These are phyloP conservation scores for Yasuhikotakia modesta DNA, from an alignment of 2,797 vertebrate genomes.

Conservation along the genomic window DNA sequence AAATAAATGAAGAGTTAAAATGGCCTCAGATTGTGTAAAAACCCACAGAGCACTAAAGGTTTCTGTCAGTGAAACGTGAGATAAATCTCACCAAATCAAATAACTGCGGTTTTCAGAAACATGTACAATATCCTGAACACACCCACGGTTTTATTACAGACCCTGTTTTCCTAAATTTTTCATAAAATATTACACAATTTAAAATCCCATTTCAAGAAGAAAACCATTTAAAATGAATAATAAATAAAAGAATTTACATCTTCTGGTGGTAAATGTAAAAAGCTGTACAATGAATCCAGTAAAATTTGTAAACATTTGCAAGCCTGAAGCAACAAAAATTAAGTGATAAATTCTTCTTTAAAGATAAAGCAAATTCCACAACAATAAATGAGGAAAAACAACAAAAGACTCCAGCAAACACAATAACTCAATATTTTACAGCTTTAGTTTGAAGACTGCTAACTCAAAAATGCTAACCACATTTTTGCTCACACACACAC, in stretches of 20 bases:
- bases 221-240: too few relatives aligned
- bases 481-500: too few relatives aligned
- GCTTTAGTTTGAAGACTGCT: neutral
- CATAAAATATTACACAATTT: neutral
- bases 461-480: neutral
- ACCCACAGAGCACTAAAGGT: constrained; percentile 22
- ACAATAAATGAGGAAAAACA: constrained; percentile 1
- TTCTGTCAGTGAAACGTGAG: constrained; percentile 47
- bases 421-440: constrained; percentile 18
- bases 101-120: constrained; percentile 18
- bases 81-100: neutral
- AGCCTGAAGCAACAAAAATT: neutral
- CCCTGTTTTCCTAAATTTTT: constrained; percentile 37
- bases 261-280: too few relatives aligned
- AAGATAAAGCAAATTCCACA: neutral
- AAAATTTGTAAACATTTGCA: neutral
- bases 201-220: too few relatives aligned
- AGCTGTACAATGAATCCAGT: too few relatives aligned
- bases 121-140: constrained; percentile 18
- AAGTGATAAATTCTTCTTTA: neutral
- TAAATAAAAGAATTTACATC: neutral
- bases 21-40: constrained; percentile 45
- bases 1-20: constrained; percentile 63
- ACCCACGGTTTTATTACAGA: constrained; percentile 34
- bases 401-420: neutral